Percentiles rank a stretch among this genome's conserved stretches.
phyloP scores from a whole-genome alignment of 37 sponge, comb jelly and placozoan species.

The Eunapius fragilis region DNA sequence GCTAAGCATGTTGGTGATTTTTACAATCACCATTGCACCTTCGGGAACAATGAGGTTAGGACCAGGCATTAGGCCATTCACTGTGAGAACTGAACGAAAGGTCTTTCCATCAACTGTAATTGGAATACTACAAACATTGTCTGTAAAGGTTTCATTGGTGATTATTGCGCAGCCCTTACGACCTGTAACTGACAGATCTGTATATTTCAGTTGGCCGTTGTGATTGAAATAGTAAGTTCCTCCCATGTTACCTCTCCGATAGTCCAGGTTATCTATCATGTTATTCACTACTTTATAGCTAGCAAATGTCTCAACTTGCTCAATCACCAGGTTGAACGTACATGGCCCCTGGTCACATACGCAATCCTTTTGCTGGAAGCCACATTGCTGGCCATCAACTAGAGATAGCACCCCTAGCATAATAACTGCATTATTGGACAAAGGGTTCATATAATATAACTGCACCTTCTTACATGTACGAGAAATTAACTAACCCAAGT shows the following conservation, averaged over 20 bases:
- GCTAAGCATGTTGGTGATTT: conserved; percentile 5
- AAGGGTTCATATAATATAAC: too few relatives aligned
- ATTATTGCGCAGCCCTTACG: too few relatives aligned
- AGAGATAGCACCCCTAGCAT: too few relatives aligned
- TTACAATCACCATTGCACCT: conserved; percentile 6
- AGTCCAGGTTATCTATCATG: background rate
- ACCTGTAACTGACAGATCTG: background rate
- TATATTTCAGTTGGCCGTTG: too few relatives aligned
- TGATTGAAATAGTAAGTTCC: too few relatives aligned
- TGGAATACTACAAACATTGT: conserved; percentile 37
- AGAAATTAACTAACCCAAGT: too few relatives aligned
- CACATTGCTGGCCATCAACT: too few relatives aligned
- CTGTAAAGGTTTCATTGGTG: background rate
- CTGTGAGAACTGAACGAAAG: conserved; percentile 46
- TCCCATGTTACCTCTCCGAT: too few relatives aligned
- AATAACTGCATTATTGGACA: too few relatives aligned
- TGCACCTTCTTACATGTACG: too few relatives aligned
- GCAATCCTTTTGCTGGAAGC: conserved; percentile 1
- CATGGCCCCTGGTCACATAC: conserved; percentile 32
- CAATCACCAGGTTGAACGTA: conserved; percentile 43
- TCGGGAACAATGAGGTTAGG: conserved; percentile 64
- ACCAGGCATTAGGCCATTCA: conserved; percentile 62
- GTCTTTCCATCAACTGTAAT: conserved; percentile 48
- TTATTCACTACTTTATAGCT: conserved; percentile 24
- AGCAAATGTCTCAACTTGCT: conserved; percentile 58